phyloP scores from a whole-genome alignment of 2,888 invertebrate genomes.

The Caenorhabditis sp. region DNA sequence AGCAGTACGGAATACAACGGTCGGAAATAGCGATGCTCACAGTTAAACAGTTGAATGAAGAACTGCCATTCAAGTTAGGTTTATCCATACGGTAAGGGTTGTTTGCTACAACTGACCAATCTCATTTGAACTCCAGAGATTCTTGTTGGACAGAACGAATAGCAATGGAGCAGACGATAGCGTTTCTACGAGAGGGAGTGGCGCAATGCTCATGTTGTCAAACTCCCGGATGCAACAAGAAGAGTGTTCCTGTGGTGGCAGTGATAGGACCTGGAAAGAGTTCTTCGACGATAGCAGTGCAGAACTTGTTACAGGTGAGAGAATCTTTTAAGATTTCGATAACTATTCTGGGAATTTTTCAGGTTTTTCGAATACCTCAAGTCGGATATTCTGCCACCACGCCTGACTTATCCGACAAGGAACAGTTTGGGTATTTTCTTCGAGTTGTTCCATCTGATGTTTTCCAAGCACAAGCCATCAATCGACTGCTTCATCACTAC shows the following conservation, averaged over 20 bases:
- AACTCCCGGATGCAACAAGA: constrained; percentile 82
- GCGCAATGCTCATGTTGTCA: constrained; percentile 83
- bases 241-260: constrained; percentile 86
- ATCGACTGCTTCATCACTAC: constrained; percentile 87
- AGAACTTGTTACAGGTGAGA: constrained; percentile 88
- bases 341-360: no score
- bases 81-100: constrained; percentile 78
- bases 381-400: constrained; percentile 90
- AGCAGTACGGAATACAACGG: constrained; percentile 89
- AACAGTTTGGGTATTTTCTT: constrained; percentile 88
- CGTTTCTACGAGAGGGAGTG: constrained; percentile 82
- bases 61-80: constrained; percentile 86
- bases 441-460: constrained; percentile 90
- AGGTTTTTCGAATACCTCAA: constrained; percentile 87
- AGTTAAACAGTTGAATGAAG: constrained; percentile 86
- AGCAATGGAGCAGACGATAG: constrained; percentile 87
- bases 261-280: constrained; percentile 87
- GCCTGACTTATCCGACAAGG: constrained; percentile 89
- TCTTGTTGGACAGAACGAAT: constrained; percentile 91
- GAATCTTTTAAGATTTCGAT: no score
- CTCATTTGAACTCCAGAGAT: constrained; percentile 84
- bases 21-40: constrained; percentile 83
- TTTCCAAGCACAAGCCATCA: constrained; percentile 89
- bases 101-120: no score
- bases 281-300: constrained; percentile 87